Evolutionary conservation across 1,140 invertebrate genomes (phyloP), one percentile per base, ranked within the genome.

Genomic region (Cotesia chilonis): DNA sequence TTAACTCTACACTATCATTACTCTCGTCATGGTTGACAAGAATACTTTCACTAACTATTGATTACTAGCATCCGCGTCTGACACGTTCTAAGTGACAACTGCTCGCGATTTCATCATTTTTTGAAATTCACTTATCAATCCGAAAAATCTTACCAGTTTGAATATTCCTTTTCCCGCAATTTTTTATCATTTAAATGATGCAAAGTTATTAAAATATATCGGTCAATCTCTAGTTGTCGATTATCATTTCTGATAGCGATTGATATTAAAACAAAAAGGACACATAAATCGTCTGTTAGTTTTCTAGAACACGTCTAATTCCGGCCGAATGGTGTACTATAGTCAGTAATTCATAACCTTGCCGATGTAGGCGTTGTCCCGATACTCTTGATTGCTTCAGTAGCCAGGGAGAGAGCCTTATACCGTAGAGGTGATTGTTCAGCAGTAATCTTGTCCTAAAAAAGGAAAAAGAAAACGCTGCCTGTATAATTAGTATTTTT

Each of bases 221-320:
- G 9, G 10, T 63, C 41, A 12, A n/a, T 37, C 3, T n/a, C 35
- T 6, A 12, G 12, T 38, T 37, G n/a, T 1, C 28, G 35, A 37
- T 17, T 38, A 10, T 37, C 4, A 37, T 6, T 12, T 3, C 36
- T 10, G 10, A 37, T 37, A 12, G 37, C 7, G 36, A 63, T n/a
- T 4, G 12, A 51, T 35, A 55, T 9, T 55, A 28, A 54, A 68
- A 68, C 17, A 36, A 41, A 68, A 68, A 68, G 54, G 6, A 20
- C 51, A 68, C 14, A 68, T 68, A 68, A 68, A 68, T 52, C 47
- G n/a, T 38, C 64, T 66, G 51, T 37, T n/a, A 54, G 51, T 68
- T 68, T 68, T 68, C 66, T 68, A 68, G 66, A 68, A 68, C 66
- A 68, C 66, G 52, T 37, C 41, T 28, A 55, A 68, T 68, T 68